Evolutionary conservation across 64 coral and sea anemone genomes (phyloP).

Genomic region (Montipora foliosa): DNA sequence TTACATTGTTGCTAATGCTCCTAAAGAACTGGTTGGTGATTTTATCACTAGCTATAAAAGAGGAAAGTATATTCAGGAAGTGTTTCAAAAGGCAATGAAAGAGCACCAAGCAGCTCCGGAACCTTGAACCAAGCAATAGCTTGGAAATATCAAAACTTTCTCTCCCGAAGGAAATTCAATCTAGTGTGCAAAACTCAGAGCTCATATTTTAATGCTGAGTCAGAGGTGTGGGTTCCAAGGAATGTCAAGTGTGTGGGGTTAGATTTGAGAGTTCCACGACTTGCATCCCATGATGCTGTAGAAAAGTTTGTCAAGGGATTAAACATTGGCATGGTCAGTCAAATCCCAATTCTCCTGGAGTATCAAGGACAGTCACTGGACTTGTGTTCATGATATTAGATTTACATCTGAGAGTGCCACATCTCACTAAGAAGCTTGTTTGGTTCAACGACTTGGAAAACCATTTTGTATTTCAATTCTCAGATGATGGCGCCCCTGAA

Average conservation of each 20-base stretch:
- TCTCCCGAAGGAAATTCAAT: slow-evolving; percentile 30
- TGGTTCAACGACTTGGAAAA: too few relatives aligned
- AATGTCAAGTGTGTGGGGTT: slow-evolving; percentile 27
- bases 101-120: slow-evolving; percentile 6
- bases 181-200: slow-evolving; percentile 48
- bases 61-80: slow-evolving; percentile 41
- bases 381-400: too few relatives aligned
- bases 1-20: slow-evolving; percentile 39
- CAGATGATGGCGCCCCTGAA: background rate
- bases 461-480: too few relatives aligned
- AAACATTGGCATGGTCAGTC: too few relatives aligned
- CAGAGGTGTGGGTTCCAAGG: slow-evolving; percentile 54
- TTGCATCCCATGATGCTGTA: background rate
- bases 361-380: too few relatives aligned
- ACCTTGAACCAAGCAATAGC: slow-evolving; percentile 35
- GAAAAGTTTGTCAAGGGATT: too few relatives aligned
- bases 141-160: slow-evolving; percentile 33
- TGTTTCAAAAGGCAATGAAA: slow-evolving; percentile 29
- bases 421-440: too few relatives aligned
- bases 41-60: slow-evolving; percentile 51
- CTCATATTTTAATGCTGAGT: slow-evolving; percentile 42
- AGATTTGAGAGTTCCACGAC: slow-evolving; percentile 6
- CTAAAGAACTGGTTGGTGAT: slow-evolving; percentile 42
- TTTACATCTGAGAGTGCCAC: too few relatives aligned
- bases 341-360: too few relatives aligned